A percentile compares a stretch with the other conserved stretches of the same genome.
Evolutionary conservation across 2,797 vertebrate genomes (phyloP).

Genomic region (Hyperoplus immaculatus): DNA sequence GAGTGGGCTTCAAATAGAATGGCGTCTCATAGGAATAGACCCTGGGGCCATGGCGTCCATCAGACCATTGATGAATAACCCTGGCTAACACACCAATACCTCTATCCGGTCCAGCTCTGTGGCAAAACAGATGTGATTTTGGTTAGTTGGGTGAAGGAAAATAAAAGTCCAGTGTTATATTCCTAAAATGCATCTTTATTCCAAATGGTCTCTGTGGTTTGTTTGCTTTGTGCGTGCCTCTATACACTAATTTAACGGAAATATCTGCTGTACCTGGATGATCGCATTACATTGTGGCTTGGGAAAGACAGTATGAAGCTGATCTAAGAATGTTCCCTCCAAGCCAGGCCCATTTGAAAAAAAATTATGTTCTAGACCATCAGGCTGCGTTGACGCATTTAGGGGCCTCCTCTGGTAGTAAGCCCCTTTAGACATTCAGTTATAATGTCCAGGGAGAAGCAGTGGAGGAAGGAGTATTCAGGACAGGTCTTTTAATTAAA

Average conservation of each 20-base stretch:
- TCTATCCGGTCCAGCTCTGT: conserved; percentile 26
- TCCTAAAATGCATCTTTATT: conserved; percentile 2
- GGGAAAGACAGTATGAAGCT: conserved; percentile 39
- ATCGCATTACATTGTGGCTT: conserved; percentile 70
- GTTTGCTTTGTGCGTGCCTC: conserved; percentile 17
- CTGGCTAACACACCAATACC: conserved; percentile 52
- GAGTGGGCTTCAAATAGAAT: conserved; percentile 65
- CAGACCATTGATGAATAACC: conserved; percentile 60
- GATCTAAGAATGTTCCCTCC: conserved; percentile 48
- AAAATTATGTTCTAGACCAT: conserved; percentile 74
- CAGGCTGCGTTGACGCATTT: conserved; percentile 74
- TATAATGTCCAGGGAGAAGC: conserved; percentile 38
- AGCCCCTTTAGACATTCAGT: conserved; percentile 53
- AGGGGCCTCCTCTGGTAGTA: conserved; percentile 67
- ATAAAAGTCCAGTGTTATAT: background rate
- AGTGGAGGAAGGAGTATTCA: background rate
- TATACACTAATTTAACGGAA: conserved; percentile 36
- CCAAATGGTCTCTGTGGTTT: background rate
- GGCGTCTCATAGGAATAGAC: conserved; percentile 58
- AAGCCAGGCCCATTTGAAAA: conserved; percentile 51
- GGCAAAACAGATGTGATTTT: conserved; percentile 15
- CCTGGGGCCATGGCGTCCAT: conserved; percentile 56
- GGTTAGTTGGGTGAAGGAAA: conserved; percentile 7
- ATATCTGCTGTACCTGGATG: conserved; percentile 40
- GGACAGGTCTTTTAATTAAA: no score